Evolutionary conservation across 2,888 invertebrate species (phyloP), one percentile per base, ranked within the genome.

Genomic region (Acanthosepion pharaonis): DNA sequence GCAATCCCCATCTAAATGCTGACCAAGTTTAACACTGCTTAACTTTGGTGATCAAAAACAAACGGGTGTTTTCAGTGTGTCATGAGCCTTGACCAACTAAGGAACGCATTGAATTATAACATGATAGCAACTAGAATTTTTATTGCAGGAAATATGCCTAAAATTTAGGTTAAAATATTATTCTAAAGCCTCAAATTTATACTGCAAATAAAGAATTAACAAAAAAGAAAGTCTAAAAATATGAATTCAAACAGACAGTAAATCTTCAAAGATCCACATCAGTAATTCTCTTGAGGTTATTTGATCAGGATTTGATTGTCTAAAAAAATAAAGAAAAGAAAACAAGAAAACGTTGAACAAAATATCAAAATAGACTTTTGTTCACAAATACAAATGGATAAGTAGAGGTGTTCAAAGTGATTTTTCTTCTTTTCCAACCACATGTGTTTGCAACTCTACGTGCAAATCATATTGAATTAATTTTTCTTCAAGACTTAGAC

Each of bases 201-300:
- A 59, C 23, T 23, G 23, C 23, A 78, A 78, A 9, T n/a, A 78
- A n/a, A 78, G n/a, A 78, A 28, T 20, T 59, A 5, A 59, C 5
- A 20, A 59, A 20, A 78, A n/a, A 9, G 9, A 20, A 59, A 59
- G 0, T 23, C 20, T 23, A 59, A 59, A 23, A 59, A 59, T 59
- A 4, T 11, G n/a, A 78, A 78, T 78, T 8, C 78, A 78, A 78
- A 78, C n/a, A 78, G 5, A 59, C 15, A n/a, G 8, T 8, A 28
- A 78, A n/a, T n/a, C 28, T 78, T 78, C 5, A n/a, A 78, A 78
- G 2, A 78, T 78, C 15, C 11, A n/a, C 78, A 78, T 28, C 78
- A n/a, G n/a, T 78, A 78, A 78, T 78, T 78, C 78, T n/a, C 78
- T 78, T 78, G 78, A 78, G 78, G 78, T n/a, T 78, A 78, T 78